A percentile compares a stretch with the other conserved stretches of the same genome.
phyloP scores from a whole-genome alignment of 2,888 invertebrate genomes.

The Andrena flavipes region DNA sequence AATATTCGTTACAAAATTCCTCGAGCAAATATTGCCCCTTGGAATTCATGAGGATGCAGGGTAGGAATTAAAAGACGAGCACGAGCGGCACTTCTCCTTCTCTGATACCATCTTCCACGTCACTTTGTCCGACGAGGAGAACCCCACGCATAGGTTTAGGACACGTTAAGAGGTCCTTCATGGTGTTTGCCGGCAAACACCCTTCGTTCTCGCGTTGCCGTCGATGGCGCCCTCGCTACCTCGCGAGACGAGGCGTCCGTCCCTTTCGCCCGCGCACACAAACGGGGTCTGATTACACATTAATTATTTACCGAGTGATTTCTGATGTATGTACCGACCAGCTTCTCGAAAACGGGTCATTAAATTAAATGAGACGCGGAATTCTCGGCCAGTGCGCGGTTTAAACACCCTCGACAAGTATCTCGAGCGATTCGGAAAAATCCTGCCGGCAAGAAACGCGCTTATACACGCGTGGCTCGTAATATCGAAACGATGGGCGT shows the following conservation, averaged over 20 bases:
- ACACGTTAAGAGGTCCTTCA: conserved; percentile 78
- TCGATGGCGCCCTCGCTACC: conserved; percentile 78
- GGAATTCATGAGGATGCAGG: conserved; percentile 18
- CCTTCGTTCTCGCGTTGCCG: conserved; percentile 76
- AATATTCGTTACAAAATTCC: neutral
- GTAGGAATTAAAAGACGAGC: conserved; percentile 49
- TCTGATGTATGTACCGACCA: conserved; percentile 70
- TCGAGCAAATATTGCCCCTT: neutral
- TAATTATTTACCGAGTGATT: conserved; percentile 83
- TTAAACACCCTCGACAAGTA: conserved; percentile 40
- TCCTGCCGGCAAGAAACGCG: neutral
- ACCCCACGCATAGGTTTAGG: conserved; percentile 73
- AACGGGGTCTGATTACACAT: conserved; percentile 82
- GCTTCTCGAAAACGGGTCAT: conserved; percentile 72
- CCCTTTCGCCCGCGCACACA: conserved; percentile 73
- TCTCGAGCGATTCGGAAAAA: conserved; percentile 2
- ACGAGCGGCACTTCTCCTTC: conserved; percentile 29
- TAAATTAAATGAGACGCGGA: conserved; percentile 78
- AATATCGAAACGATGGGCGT: conserved; percentile 10
- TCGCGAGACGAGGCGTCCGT: conserved; percentile 66
- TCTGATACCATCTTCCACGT: conserved; percentile 65
- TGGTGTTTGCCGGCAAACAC: conserved; percentile 82
- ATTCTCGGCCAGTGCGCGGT: conserved; percentile 58
- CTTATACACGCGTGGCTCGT: neutral
- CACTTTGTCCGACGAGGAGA: conserved; percentile 65